These are phyloP conservation scores for Agapornis canus DNA, from an alignment of 2,797 vertebrate genomes.

Conservation along the genomic window DNA sequence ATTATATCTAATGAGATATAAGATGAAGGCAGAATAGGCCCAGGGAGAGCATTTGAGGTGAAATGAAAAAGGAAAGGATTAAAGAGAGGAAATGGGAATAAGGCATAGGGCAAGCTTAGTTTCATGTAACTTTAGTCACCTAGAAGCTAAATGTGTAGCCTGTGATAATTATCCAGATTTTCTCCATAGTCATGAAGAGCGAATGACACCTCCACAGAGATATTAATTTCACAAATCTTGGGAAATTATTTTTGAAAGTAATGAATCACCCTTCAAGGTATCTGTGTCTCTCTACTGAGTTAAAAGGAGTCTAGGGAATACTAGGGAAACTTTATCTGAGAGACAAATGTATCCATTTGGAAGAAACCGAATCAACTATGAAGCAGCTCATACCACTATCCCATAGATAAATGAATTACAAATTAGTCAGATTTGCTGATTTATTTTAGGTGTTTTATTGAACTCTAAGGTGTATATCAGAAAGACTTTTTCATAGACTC, in stretches of 20 bases:
- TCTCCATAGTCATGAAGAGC: not conserved
- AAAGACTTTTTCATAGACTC: constrained; percentile 21
- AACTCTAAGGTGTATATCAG: not conserved
- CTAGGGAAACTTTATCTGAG: not conserved
- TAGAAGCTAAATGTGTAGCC: not conserved
- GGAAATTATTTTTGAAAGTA: constrained; percentile 3
- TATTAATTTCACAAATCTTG: not conserved
- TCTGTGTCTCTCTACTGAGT: not conserved
- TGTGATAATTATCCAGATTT: not conserved
- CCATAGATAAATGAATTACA: not conserved
- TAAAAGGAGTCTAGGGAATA: not conserved
- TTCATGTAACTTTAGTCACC: not conserved
- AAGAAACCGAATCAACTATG: not conserved
- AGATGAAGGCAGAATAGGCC: not conserved
- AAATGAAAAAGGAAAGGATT: not conserved
- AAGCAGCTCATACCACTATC: not conserved
- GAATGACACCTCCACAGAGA: not conserved
- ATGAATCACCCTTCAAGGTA: not conserved
- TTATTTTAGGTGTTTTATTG: constrained; percentile 44
- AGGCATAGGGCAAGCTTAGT: not conserved
- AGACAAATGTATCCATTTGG: not conserved
- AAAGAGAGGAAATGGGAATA: not conserved
- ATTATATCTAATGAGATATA: not conserved
- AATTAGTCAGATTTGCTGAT: constrained; percentile 24
- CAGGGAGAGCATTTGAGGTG: not conserved